Conservation (phyloP, 2,888 invertebrate species). For the Leucophenga montana region DNA sequence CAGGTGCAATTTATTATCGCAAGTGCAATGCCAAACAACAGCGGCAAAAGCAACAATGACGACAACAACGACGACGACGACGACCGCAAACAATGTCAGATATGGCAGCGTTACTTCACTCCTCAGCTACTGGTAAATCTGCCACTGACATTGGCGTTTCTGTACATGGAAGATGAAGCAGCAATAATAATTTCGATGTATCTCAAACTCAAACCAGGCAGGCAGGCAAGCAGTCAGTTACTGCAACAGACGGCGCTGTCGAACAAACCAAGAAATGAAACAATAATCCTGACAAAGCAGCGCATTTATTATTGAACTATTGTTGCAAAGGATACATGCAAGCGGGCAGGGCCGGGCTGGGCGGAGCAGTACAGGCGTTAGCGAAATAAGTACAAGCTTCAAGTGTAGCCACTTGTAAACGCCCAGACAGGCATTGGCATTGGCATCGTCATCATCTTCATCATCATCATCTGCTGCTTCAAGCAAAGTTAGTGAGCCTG, state of each 20-base stretch:
- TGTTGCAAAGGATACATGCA: constrained; percentile 18
- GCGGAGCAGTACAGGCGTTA: constrained; percentile 34
- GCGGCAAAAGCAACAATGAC: constrained; percentile 26
- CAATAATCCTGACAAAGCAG: constrained; percentile 70
- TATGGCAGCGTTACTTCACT: not conserved
- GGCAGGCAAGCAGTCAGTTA: not conserved
- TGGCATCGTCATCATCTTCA: not conserved
- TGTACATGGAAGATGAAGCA: not conserved
- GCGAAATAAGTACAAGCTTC: not conserved
- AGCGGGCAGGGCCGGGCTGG: constrained; percentile 44
- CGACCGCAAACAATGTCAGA: constrained; percentile 13
- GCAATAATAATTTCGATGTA: constrained; percentile 40
- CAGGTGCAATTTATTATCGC: constrained; percentile 67
- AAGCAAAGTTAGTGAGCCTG: not conserved
- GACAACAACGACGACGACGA: constrained; percentile 33
- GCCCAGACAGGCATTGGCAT: not conserved
- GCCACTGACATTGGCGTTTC: not conserved
- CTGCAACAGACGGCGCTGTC: not conserved
- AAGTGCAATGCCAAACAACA: constrained; percentile 17
- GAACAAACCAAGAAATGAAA: constrained; percentile 49
- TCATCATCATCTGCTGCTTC: not conserved
- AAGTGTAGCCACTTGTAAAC: not conserved
- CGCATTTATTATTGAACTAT: constrained; percentile 69
- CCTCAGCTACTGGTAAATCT: constrained; percentile 32
- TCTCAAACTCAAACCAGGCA: constrained; percentile 1